phyloP scores from a whole-genome alignment of 2,888 invertebrate species.

The Lasioglossum vierecki region DNA sequence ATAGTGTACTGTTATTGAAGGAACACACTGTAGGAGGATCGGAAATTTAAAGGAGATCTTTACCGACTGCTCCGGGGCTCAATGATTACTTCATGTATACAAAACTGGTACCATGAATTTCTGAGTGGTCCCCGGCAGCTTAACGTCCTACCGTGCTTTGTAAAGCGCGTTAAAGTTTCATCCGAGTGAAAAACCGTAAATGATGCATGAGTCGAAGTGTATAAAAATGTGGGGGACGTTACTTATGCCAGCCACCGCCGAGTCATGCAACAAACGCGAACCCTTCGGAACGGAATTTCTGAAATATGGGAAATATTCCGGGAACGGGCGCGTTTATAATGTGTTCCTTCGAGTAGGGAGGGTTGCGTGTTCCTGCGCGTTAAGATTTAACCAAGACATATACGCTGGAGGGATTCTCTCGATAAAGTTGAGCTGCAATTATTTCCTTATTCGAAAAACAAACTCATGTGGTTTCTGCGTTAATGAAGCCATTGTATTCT shows the following conservation, averaged over 20 bases:
- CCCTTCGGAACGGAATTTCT: slow-evolving; percentile 70
- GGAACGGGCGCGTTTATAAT: slow-evolving; percentile 71
- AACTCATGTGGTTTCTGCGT: neutral
- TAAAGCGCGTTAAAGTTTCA: slow-evolving; percentile 29
- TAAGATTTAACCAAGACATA: slow-evolving; percentile 57
- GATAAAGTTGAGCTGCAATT: slow-evolving; percentile 24
- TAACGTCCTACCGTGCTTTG: neutral
- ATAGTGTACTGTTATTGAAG: neutral
- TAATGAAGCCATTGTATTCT: neutral
- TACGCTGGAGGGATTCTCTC: slow-evolving; percentile 12
- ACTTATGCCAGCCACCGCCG: slow-evolving; percentile 56
- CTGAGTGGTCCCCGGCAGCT: neutral
- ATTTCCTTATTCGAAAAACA: neutral
- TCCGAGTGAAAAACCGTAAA: slow-evolving; percentile 16
- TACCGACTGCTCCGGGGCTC: neutral
- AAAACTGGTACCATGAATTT: slow-evolving; percentile 10
- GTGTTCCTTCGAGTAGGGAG: slow-evolving; percentile 53
- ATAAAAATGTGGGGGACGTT: slow-evolving; percentile 59
- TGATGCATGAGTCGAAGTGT: slow-evolving; percentile 32
- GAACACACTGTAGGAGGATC: neutral
- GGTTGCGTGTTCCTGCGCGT: slow-evolving; percentile 41
- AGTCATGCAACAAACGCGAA: slow-evolving; percentile 69
- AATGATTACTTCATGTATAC: slow-evolving; percentile 8
- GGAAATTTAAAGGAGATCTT: neutral
- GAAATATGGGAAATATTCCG: slow-evolving; percentile 73